phyloP scores from a whole-genome alignment of 2,888 invertebrate species.

The Ophion ventricosus region DNA sequence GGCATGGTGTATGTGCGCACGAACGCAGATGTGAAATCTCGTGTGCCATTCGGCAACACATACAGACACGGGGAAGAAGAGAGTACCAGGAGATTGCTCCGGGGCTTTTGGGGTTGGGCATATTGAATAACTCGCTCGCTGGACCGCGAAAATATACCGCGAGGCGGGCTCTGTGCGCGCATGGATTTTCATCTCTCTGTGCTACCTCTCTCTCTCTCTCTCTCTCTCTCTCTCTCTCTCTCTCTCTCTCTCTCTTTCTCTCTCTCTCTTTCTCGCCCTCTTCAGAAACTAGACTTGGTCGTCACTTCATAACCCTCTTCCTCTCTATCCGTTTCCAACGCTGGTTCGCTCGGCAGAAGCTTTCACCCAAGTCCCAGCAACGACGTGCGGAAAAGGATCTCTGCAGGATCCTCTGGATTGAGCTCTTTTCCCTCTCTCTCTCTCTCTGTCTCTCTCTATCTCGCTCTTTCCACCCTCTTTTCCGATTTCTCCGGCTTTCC shows the following conservation, averaged over 20 bases:
- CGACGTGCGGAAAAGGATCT: conserved; percentile 62
- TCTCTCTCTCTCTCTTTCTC: background rate
- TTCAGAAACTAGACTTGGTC: conserved; percentile 36
- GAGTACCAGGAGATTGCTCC: conserved; percentile 79
- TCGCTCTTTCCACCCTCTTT: conserved; percentile 42
- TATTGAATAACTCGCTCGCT: conserved; percentile 84
- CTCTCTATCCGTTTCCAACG: conserved; percentile 48
- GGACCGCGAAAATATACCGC: conserved; percentile 84
- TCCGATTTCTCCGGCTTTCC: conserved; percentile 23
- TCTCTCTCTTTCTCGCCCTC: conserved; percentile 19
- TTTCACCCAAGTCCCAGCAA: conserved; percentile 36
- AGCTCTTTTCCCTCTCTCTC: conserved; percentile 14
- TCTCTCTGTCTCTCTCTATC: conserved; percentile 5
- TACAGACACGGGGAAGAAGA: conserved; percentile 67
- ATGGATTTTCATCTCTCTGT: conserved; percentile 51
- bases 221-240: conserved; percentile 35
- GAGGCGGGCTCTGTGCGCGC: conserved; percentile 67
- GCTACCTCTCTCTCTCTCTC: conserved; percentile 9
- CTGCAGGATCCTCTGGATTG: conserved; percentile 62
- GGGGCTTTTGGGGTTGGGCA: conserved; percentile 82
- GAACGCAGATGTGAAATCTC: conserved; percentile 61
- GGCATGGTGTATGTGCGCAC: conserved; percentile 45
- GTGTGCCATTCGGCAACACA: conserved; percentile 40
- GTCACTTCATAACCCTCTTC: conserved; percentile 48
- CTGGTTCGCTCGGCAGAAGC: conserved; percentile 67